Percentiles rank a stretch among this genome's conserved stretches.
Conservation (phyloP, 2,113 vertebrate genomes). For the Archilochus colubris region DNA sequence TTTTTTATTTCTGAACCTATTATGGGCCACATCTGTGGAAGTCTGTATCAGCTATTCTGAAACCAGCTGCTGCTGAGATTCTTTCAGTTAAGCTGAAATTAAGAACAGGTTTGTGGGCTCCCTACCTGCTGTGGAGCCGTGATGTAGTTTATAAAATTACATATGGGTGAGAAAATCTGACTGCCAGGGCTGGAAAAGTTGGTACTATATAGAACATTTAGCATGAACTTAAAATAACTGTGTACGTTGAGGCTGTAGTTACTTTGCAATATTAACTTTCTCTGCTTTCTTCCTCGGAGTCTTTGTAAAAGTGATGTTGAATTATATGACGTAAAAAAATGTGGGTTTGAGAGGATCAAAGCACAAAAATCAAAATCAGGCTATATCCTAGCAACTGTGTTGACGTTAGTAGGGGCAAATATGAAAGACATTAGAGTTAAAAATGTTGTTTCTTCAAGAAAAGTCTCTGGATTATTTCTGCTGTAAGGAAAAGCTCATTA, state of each 20-base stretch:
- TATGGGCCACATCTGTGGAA: constrained; percentile 71
- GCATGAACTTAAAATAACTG: constrained; percentile 1
- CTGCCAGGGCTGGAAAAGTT: constrained; percentile 10
- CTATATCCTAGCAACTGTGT: neutral
- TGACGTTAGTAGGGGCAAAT: neutral
- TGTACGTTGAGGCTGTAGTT: neutral
- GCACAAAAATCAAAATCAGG: neutral
- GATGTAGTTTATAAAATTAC: constrained; percentile 69
- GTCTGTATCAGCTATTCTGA: constrained; percentile 49
- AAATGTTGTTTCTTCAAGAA: constrained; percentile 13
- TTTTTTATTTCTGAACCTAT: constrained; percentile 53
- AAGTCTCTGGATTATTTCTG: constrained; percentile 15
- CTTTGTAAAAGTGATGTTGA: neutral
- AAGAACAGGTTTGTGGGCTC: constrained; percentile 74
- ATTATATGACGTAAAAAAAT: neutral
- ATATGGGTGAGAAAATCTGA: constrained; percentile 52
- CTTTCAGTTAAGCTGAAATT: constrained; percentile 70
- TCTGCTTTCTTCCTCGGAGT: neutral
- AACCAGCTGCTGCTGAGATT: constrained; percentile 72
- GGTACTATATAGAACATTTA: neutral
- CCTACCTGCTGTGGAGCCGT: constrained; percentile 75
- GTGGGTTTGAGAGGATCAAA: constrained; percentile 11
- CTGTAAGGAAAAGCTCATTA: neutral
- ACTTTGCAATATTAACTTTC: neutral
- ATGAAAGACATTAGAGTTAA: constrained; percentile 2